Conservation (phyloP, 2,113 vertebrate genomes). For the Oncorhynchus masou region DNA sequence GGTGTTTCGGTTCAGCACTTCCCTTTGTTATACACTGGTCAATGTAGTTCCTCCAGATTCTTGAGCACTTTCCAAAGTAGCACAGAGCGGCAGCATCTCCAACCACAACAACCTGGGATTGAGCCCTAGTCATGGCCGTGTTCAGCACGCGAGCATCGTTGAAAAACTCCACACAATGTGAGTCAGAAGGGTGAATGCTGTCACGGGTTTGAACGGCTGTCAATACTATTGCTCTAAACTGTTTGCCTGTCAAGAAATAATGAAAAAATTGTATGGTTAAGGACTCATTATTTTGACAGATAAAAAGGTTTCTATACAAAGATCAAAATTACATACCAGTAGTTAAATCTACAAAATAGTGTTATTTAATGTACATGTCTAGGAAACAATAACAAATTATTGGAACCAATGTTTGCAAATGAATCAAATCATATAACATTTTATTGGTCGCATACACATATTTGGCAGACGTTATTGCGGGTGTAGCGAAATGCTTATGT, state of each 20-base stretch:
- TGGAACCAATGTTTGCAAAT: not conserved
- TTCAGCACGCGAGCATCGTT: conserved; percentile 85
- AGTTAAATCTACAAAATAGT: not conserved
- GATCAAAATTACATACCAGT: not conserved
- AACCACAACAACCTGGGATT: conserved; percentile 81
- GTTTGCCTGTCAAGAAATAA: conserved; percentile 74
- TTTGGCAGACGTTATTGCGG: too few species aligned
- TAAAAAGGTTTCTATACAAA: not conserved
- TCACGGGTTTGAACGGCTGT: conserved; percentile 79
- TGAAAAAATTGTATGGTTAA: not conserved
- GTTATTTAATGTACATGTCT: too few species aligned
- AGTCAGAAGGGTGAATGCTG: conserved; percentile 66
- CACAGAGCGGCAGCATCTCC: conserved; percentile 85
- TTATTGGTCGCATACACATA: too few species aligned
- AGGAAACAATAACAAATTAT: not conserved
- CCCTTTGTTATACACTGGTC: conserved; percentile 73
- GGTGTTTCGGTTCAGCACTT: conserved; percentile 64
- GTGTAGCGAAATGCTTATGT: too few species aligned
- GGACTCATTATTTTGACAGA: not conserved
- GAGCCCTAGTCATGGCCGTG: conserved; percentile 88
- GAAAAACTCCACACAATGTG: conserved; percentile 80
- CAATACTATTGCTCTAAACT: conserved; percentile 85
- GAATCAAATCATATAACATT: not conserved
- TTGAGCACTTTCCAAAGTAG: conserved; percentile 82
- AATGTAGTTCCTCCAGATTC: conserved; percentile 84